These are phyloP conservation scores for Rhynchopsitta pachyrhyncha DNA, from an alignment of 2,113 vertebrate genomes.

Conservation along the genomic window DNA sequence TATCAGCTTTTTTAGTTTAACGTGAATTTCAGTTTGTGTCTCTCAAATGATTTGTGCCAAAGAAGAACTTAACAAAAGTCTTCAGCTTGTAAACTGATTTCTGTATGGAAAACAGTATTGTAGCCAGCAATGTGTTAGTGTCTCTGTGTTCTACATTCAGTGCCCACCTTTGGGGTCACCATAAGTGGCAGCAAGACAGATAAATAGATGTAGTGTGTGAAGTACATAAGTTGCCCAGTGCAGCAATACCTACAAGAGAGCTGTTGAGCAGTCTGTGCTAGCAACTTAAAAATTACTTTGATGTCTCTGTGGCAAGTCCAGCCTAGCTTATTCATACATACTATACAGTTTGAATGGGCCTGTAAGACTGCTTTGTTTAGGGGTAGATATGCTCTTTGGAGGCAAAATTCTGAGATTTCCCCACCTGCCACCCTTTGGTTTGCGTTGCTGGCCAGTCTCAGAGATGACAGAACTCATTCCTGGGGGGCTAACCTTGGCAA, in stretches of 20 bases:
- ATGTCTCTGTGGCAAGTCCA: not conserved
- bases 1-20: constrained; percentile 26
- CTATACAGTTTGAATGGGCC: not conserved
- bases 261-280: not conserved
- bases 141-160: not conserved
- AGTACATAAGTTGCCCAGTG: not conserved
- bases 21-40: constrained; percentile 18
- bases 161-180: not conserved
- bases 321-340: not conserved
- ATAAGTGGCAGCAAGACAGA: not conserved
- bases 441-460: rapidly evolving
- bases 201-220: not conserved
- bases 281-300: not conserved
- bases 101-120: not conserved
- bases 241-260: not conserved
- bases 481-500: not conserved
- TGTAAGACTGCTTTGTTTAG: not conserved
- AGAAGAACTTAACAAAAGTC: not conserved
- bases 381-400: not conserved
- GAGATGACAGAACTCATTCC: not conserved
- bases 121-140: not conserved
- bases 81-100: not conserved
- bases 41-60: not conserved
- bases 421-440: not conserved
- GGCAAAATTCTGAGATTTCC: not conserved